Percentiles rank a stretch among this genome's conserved stretches.
Conservation (phyloP, 2,888 invertebrate species). For the Drosophila leonis region DNA sequence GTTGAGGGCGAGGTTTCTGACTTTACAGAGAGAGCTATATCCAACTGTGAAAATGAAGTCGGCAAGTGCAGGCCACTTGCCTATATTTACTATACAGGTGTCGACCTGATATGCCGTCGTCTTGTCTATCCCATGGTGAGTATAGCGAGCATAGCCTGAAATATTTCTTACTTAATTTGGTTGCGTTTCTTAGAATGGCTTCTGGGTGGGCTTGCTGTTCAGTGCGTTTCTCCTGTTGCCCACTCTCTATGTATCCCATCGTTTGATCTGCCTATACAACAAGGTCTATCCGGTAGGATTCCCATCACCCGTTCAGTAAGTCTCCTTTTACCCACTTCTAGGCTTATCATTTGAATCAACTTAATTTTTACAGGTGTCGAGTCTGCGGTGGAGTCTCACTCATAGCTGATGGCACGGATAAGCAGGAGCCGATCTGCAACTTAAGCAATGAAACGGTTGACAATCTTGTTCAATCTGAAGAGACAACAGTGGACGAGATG, state of each 20-base stretch:
- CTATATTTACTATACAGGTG: conserved; percentile 91
- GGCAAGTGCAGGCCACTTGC: conserved; percentile 94
- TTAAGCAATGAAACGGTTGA: not conserved
- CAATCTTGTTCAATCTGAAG: not conserved
- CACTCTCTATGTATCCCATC: conserved; percentile 91
- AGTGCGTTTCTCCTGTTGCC: conserved; percentile 93
- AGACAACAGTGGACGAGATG: not conserved
- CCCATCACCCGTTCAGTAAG: conserved; percentile 54
- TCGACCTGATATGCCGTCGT: conserved; percentile 92
- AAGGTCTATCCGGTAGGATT: conserved; percentile 91
- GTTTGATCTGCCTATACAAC: conserved; percentile 93
- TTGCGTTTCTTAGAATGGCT: conserved; percentile 90
- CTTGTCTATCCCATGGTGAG: conserved; percentile 94
- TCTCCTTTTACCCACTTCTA: not conserved
- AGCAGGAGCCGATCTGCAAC: not conserved
- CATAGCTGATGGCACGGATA: too few species aligned
- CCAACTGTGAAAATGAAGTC: conserved; percentile 88
- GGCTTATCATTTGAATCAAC: not conserved
- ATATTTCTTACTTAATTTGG: not conserved
- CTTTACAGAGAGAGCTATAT: conserved; percentile 78
- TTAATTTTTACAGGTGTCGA: not conserved
- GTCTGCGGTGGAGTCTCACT: not conserved
- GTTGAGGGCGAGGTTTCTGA: conserved; percentile 87
- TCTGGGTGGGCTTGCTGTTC: conserved; percentile 96
- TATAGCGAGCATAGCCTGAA: conserved; percentile 52